These are phyloP conservation scores for Polypedilum vanderplanki DNA, from an alignment of 1,140 invertebrate species.

Conservation along the genomic window DNA sequence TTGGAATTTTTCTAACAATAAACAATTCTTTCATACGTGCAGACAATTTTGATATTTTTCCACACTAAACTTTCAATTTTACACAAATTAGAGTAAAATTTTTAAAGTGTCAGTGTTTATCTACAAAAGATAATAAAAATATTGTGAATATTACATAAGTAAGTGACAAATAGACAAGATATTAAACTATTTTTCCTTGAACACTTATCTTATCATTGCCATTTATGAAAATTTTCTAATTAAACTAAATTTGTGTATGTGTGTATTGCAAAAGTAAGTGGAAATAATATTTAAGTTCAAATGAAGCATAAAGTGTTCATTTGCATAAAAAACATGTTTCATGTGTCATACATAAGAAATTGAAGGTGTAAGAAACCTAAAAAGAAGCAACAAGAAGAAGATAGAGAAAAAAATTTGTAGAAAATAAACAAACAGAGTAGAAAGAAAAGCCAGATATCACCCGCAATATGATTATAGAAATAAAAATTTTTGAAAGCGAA, in stretches of 20 bases:
- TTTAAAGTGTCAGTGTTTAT: not conserved
- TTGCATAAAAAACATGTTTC: not conserved
- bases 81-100: not conserved
- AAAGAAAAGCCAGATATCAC: not conserved
- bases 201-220: not conserved
- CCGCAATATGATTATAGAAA: not conserved
- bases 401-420: not conserved
- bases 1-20: constrained; percentile 14
- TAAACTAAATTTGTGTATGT: not conserved
- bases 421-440: not conserved
- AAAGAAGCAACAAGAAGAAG: not conserved
- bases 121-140: not conserved
- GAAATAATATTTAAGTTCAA: not conserved
- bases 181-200: not conserved
- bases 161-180: not conserved
- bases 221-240: not conserved
- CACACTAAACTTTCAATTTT: not conserved
- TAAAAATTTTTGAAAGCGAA: constrained; percentile 12
- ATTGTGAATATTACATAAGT: not conserved
- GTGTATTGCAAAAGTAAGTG: not conserved
- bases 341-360: not conserved
- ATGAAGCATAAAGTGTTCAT: not conserved
- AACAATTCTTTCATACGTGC: not conserved
- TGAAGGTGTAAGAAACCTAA: too few species aligned
- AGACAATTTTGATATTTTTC: not conserved